phyloP scores from a whole-genome alignment of 1,140 invertebrate genomes.

The Alviniconcha marisindica region DNA sequence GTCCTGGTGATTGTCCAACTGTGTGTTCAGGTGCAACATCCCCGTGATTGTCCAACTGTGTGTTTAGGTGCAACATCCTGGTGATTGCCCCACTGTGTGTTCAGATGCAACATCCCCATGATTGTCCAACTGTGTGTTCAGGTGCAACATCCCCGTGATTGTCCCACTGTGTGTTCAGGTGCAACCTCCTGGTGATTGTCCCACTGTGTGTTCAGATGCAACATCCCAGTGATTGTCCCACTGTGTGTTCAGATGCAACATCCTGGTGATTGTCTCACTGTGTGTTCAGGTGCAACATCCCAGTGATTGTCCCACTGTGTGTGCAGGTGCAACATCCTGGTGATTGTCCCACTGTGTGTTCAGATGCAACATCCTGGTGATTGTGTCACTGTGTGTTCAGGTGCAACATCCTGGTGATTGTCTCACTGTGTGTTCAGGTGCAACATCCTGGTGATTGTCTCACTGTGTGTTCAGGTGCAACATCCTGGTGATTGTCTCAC shows the following conservation, averaged over 20 bases:
- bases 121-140: too few species aligned
- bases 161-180: conserved; percentile 52
- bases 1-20: background rate
- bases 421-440: too few species aligned
- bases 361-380: too few species aligned
- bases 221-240: background rate
- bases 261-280: conserved; percentile 73
- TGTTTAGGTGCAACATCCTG: too few species aligned
- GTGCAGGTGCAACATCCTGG: conserved; percentile 71
- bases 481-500: conserved; percentile 73
- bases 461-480: conserved; percentile 60
- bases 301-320: conserved; percentile 11
- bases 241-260: conserved; percentile 64
- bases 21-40: conserved; percentile 67
- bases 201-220: too few species aligned
- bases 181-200: conserved; percentile 72
- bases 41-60: conserved; percentile 73
- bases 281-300: too few species aligned
- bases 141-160: too few species aligned
- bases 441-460: background rate
- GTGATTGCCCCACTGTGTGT: conserved; percentile 20
- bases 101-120: conserved; percentile 72
- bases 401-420: conserved; percentile 71
- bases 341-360: too few species aligned
- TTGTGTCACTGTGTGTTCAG: conserved; percentile 48